Percentiles rank a stretch among this genome's conserved stretches.
Conservation (phyloP, 2,113 vertebrate species). For the Alligator sinensis region DNA sequence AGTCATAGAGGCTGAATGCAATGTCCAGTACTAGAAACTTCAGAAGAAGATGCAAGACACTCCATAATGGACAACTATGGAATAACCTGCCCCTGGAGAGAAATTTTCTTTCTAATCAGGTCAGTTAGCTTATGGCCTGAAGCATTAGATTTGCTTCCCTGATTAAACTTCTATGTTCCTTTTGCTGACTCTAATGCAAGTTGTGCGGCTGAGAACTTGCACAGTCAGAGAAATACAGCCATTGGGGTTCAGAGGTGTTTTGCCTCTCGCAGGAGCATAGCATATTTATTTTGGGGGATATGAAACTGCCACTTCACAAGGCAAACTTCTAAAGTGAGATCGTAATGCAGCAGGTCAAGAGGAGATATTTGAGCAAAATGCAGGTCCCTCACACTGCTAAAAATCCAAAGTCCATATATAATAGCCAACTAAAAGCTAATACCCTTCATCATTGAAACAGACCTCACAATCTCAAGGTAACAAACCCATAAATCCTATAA, state of each 20-base stretch:
- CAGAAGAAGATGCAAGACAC: background rate
- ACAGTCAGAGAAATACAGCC: background rate
- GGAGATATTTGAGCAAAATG: background rate
- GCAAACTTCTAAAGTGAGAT: background rate
- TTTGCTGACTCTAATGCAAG: background rate
- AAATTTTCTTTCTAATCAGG: background rate
- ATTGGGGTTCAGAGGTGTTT: background rate
- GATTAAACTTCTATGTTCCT: background rate
- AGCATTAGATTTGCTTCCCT: background rate
- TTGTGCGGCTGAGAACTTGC: background rate
- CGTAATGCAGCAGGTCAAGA: background rate
- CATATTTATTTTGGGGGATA: background rate
- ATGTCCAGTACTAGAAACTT: background rate
- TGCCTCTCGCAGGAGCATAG: background rate
- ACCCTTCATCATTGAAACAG: rapidly evolving
- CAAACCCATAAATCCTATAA: background rate
- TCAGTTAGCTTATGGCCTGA: background rate
- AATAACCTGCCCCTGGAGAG: background rate
- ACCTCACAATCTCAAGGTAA: background rate
- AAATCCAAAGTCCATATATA: background rate
- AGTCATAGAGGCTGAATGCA: background rate
- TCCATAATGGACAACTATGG: background rate
- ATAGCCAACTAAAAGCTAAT: background rate
- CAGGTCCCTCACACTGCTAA: background rate
- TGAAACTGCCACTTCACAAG: background rate